A percentile compares a stretch with the other conserved stretches of the same genome.
Conservation (phyloP, 2,888 invertebrate genomes). For the Catocala sponsa region DNA sequence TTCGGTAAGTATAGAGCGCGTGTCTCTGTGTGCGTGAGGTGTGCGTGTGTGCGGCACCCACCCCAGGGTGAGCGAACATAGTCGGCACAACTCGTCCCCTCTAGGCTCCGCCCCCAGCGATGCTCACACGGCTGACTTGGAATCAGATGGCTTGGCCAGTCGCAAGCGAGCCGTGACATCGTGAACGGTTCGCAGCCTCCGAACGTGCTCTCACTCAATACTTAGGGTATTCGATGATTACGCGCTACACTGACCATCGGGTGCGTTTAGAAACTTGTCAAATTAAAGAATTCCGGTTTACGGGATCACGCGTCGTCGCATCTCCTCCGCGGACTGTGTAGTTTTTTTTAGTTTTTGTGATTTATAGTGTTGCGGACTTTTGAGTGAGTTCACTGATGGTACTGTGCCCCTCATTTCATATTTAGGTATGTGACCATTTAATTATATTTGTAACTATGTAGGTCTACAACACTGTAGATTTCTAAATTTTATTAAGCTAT, state of each 20-base stretch:
- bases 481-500: not conserved
- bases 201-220: constrained; percentile 73
- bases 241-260: constrained; percentile 82
- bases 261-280: constrained; percentile 79
- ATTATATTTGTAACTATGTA: not conserved
- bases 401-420: constrained; percentile 54
- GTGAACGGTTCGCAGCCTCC: constrained; percentile 85
- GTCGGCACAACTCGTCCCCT: constrained; percentile 61
- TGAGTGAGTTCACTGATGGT: constrained; percentile 55
- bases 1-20: constrained; percentile 50
- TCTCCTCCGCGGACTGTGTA: constrained; percentile 71
- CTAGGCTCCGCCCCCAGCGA: constrained; percentile 78
- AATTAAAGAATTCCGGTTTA: constrained; percentile 79
- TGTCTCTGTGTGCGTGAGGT: constrained; percentile 47
- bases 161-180: constrained; percentile 86
- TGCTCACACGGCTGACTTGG: constrained; percentile 88
- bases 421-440: constrained; percentile 54
- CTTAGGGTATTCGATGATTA: constrained; percentile 83
- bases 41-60: constrained; percentile 75
- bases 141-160: constrained; percentile 88
- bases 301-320: constrained; percentile 65
- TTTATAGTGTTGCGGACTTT: constrained; percentile 63
- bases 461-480: not conserved
- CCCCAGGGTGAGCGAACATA: constrained; percentile 64
- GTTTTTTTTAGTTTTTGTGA: constrained; percentile 69